Base-by-base conservation (phyloP, 2,113 vertebrate genomes). In the Tragulus kanchil region DNA sequence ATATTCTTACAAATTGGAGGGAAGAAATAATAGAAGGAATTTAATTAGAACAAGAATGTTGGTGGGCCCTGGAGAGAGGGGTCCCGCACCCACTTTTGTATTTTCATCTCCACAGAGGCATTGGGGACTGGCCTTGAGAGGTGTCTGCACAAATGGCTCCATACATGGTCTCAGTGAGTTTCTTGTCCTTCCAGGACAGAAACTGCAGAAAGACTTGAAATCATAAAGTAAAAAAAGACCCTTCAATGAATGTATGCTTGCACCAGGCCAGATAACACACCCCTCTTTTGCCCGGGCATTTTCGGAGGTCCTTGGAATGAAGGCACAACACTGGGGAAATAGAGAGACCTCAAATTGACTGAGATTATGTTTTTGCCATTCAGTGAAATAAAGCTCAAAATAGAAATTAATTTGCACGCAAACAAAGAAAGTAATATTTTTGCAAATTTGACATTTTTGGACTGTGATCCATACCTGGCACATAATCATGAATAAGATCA, bases 301-400 rank as follows among this genome's bases (percentile, higher is more conserved):
- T 79, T 84, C 77, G 19, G 93, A 96, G 54, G 36, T 86, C 26
- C 48, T 71, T 87, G 45, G 11, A 95, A 61, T 67, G 7, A 89
- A 96, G 59, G 86, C 14, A 61, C 19, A 61, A 84, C 56, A 25
- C 11, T 26, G 19, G 52, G 50, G 36, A 84, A 85, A 36, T 14
- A 28, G 31, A 14, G 8, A 16, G 50, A 81, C 19, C 36, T 94
- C 3, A 23, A 85, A 85, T n/a, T 85, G 58, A 67, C 64, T 90
- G 26, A 88, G 59, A 79, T 73, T 77, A 48, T 85, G 54, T 86
- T 95, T 26, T 73, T 95, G 6, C 15, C 56, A 86, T 67, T 16
- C 16, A 79, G n/a, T 93, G 89, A 95, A 90, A 75, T 84, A 14
- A 56, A 92, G 25, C 8, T 96, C 86, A 96, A 95, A 93, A 62